Evolutionary conservation across 1,140 invertebrate genomes (phyloP), one percentile per base, ranked within the genome.

Genomic region (Mercenaria mercenaria): DNA sequence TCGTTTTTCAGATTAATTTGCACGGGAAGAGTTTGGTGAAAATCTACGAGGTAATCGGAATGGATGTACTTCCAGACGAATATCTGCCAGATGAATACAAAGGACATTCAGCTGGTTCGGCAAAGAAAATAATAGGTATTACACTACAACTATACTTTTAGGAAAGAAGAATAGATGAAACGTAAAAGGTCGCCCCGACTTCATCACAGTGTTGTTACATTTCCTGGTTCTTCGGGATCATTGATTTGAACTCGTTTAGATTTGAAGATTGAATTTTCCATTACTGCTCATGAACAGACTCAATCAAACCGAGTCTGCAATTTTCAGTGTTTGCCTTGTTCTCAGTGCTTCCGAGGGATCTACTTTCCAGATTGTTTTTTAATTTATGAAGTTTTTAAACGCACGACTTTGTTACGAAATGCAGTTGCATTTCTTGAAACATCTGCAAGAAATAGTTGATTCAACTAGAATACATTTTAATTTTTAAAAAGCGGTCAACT

Each of bases 61-160:
- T 56, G 77, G 47, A 56, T 2, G 29, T 34, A 4, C 32, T 81
- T 8, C 77, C 77, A 3, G 77, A 81, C 34, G 77, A 81, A 34
- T 81, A 81, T 34, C 77, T 81, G 29, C 77, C 77, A 2, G 77
- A 81, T 39, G 77, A 81, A 2, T 81, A 81, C 29, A 29, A 56
- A n/a, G 77, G 77, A 11, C 43, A 6, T 15, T 13, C 13, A 1
- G 47, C 29, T 18, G 77, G 77, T 11, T 43, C 47, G 4, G 3
- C 8, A 2, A n/a, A 52, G 47, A 23, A 52, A 34, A 26, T 81
- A 18, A 29, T 59, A 10, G 77, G 77, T 81, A 81, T 39, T 18
- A 37, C 13, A 0, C 69, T 13, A 37, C 8, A 74, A 13, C 20
- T n/a, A 39, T 23, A 39, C 37, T 23, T 43, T 20, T 74, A 11